Conservation (phyloP, 30 jellyfish, hydroid and myxozoan genomes). For the Pelagia noctiluca region DNA sequence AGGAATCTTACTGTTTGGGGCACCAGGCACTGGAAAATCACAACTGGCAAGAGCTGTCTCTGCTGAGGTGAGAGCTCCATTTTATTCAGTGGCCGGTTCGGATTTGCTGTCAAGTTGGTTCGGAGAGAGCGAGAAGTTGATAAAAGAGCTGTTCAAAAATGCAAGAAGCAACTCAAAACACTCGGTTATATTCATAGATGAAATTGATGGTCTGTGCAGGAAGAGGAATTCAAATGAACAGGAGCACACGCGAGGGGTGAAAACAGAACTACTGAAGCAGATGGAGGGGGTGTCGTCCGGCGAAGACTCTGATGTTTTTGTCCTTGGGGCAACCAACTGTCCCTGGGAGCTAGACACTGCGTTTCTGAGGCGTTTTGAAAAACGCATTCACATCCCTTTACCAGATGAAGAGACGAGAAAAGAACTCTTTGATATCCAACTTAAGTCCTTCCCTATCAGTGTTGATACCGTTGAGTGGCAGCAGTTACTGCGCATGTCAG, state of each 20-base stretch:
- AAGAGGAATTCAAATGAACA: constrained; percentile 88
- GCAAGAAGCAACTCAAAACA: constrained; percentile 78
- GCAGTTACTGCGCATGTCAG: constrained; percentile 67
- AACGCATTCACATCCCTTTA: constrained; percentile 85
- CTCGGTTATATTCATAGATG: constrained; percentile 91
- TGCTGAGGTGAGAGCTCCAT: constrained; percentile 86
- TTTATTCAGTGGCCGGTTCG: constrained; percentile 95
- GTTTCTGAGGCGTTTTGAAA: constrained; percentile 91
- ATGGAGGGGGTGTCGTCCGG: constrained; percentile 83
- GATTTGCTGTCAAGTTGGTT: constrained; percentile 97
- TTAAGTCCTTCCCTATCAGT: constrained; percentile 40
- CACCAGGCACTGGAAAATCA: constrained; percentile 99
- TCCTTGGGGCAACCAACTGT: constrained; percentile 95
- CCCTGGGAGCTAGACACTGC: constrained; percentile 99
- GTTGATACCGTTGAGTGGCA: constrained; percentile 76
- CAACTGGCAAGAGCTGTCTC: constrained; percentile 94
- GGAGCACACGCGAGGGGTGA: constrained; percentile 90
- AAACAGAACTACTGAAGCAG: constrained; percentile 92
- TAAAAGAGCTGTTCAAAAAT: constrained; percentile 87
- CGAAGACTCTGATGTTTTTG: constrained; percentile 69
- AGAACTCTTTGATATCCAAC: constrained; percentile 76
- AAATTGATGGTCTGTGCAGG: constrained; percentile 96
- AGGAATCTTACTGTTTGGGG: constrained; percentile 89
- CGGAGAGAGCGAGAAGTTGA: constrained; percentile 96
- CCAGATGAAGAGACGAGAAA: constrained; percentile 85